Evolutionary conservation across 2,113 vertebrate species (phyloP).

Genomic region (Mobula hypostoma): DNA sequence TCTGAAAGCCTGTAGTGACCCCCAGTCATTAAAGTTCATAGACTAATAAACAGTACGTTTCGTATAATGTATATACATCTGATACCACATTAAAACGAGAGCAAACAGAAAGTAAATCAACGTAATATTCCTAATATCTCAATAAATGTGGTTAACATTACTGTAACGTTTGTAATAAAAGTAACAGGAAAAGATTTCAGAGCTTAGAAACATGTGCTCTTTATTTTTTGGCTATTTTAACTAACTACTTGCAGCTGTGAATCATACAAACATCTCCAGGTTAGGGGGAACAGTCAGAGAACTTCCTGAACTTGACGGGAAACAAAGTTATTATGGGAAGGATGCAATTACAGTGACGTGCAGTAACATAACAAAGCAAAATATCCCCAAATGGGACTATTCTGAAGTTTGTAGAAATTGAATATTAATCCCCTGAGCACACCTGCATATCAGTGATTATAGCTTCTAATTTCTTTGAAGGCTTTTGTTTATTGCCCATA

Average conservation of each 20-base stretch:
- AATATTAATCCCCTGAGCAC: neutral
- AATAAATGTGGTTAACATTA: slow-evolving; percentile 8
- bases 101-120: slow-evolving; percentile 4
- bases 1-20: neutral
- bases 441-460: neutral
- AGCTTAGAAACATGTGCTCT: neutral
- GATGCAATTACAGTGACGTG: neutral
- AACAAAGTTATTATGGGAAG: slow-evolving; percentile 9
- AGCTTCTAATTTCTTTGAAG: neutral
- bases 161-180: neutral
- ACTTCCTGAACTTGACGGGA: slow-evolving; percentile 22
- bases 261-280: slow-evolving; percentile 22
- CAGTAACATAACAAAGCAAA: neutral
- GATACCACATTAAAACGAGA: neutral
- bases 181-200: slow-evolving; percentile 7
- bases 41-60: neutral
- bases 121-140: neutral
- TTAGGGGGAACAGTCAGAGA: neutral
- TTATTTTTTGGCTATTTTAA: slow-evolving; percentile 17
- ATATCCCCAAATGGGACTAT: neutral
- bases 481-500: neutral
- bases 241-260: slow-evolving; percentile 13
- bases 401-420: neutral
- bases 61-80: neutral
- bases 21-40: neutral